Conservation (phyloP, 2,797 vertebrate species). For the Chloroceryle amazona region DNA sequence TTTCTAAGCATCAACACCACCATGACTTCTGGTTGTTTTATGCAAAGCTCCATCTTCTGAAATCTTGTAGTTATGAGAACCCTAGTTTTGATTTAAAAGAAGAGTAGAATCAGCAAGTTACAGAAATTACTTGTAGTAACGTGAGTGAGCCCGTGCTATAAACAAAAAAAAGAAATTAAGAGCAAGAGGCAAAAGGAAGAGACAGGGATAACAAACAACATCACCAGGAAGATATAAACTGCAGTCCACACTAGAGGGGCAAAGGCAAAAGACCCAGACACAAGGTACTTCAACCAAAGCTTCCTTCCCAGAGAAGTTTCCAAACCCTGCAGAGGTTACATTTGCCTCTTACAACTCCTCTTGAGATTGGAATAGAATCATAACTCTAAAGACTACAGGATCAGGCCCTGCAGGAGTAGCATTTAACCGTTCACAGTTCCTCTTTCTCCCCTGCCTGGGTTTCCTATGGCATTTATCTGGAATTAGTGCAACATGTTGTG, state of each 20-base stretch:
- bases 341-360: neutral
- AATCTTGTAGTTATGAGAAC: neutral
- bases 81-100: neutral
- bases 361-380: neutral
- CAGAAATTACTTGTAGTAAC: neutral
- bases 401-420: neutral
- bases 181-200: neutral
- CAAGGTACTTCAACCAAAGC: neutral
- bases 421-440: neutral
- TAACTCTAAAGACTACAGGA: neutral
- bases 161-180: neutral
- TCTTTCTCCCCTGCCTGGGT: neutral
- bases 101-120: neutral
- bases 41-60: neutral
- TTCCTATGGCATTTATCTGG: neutral
- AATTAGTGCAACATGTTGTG: rapidly evolving
- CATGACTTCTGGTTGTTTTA: neutral
- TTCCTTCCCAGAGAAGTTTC: neutral
- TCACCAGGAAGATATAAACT: neutral
- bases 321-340: neutral
- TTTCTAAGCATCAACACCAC: neutral
- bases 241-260: neutral
- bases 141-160: neutral
- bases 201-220: neutral
- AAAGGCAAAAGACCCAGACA: neutral